Percentiles rank a stretch among this genome's conserved stretches.
Evolutionary conservation across 2,113 vertebrate species (phyloP).

Genomic region (Nothobranchius kuhntae): DNA sequence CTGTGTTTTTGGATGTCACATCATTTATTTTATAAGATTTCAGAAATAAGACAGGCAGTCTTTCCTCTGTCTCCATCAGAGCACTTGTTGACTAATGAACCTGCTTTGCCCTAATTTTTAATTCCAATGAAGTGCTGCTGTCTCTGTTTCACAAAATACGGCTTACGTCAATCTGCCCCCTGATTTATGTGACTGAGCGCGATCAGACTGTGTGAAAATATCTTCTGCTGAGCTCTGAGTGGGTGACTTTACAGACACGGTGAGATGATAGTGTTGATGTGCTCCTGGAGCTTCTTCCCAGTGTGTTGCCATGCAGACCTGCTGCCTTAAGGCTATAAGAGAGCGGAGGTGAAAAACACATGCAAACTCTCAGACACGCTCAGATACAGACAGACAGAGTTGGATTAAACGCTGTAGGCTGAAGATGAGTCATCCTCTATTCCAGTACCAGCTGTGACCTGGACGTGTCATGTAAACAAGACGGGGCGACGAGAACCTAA

Average conservation of each 20-base stretch:
- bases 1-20: too few species aligned
- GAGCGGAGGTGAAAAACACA: slow-evolving; percentile 39
- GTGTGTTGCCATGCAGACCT: slow-evolving; percentile 56
- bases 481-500: slow-evolving; percentile 56
- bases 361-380: not conserved
- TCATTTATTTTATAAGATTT: too few species aligned
- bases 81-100: not conserved
- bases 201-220: slow-evolving; percentile 26
- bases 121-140: not conserved
- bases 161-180: slow-evolving; percentile 1
- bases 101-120: not conserved
- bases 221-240: slow-evolving; percentile 13
- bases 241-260: slow-evolving; percentile 26
- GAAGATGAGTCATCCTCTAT: slow-evolving; percentile 70
- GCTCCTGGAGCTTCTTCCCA: slow-evolving; percentile 27
- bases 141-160: not conserved
- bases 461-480: slow-evolving; percentile 69
- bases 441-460: slow-evolving; percentile 57
- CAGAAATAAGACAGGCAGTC: too few species aligned
- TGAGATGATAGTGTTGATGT: slow-evolving; percentile 13
- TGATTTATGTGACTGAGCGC: not conserved
- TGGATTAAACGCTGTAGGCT: slow-evolving; percentile 49
- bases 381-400: slow-evolving; percentile 20
- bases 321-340: slow-evolving; percentile 45
- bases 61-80: too few species aligned